These are phyloP conservation scores for Onychomys arenicola DNA, from an alignment of 2,797 vertebrate species.

Conservation along the genomic window DNA sequence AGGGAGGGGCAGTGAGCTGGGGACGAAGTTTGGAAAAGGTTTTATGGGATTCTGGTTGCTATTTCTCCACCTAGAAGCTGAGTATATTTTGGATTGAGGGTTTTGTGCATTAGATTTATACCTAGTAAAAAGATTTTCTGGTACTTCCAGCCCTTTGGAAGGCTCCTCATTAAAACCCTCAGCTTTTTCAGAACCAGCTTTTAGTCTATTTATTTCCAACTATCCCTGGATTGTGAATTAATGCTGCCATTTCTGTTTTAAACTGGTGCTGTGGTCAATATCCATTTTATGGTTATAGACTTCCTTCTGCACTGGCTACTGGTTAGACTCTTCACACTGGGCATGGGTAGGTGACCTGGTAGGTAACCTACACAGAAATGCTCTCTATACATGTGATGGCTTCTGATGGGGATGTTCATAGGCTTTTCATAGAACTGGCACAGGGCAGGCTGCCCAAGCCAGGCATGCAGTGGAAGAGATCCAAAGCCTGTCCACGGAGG, in stretches of 20 bases:
- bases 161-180: background rate
- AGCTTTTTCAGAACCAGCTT: background rate
- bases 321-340: constrained; percentile 19
- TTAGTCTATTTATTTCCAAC: background rate
- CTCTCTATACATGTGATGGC: constrained; percentile 66
- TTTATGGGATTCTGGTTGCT: background rate
- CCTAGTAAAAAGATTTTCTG: background rate
- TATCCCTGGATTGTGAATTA: background rate
- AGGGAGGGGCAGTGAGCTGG: no score
- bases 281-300: background rate
- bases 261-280: background rate
- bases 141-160: constrained; percentile 8
- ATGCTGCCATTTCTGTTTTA: background rate
- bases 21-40: background rate
- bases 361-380: background rate
- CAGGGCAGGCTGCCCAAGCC: constrained; percentile 68
- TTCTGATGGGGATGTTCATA: constrained; percentile 55
- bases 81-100: background rate
- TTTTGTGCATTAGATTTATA: constrained; percentile 52
- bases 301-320: background rate
- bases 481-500: constrained; percentile 31
- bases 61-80: background rate
- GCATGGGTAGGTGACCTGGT: constrained; percentile 40
- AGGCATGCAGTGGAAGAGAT: constrained; percentile 56
- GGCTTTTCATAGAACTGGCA: constrained; percentile 76